These are phyloP conservation scores for Beroe ovata DNA, from an alignment of 37 sponge, comb jelly and placozoan genomes.

Conservation along the genomic window DNA sequence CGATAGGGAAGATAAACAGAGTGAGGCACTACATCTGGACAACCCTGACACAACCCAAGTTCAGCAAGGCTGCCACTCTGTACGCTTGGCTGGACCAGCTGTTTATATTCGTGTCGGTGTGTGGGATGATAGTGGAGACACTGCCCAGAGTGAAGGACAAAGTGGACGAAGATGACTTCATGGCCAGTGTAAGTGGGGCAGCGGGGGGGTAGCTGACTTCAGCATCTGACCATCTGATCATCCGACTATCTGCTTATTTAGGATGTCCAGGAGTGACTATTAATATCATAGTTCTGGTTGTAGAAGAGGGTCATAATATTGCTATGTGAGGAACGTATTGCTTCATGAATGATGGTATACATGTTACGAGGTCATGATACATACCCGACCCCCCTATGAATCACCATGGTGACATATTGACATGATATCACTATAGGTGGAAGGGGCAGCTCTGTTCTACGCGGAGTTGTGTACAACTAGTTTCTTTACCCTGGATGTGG, in stretches of 20 bases:
- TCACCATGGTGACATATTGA: neutral
- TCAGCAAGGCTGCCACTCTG: conserved; percentile 41
- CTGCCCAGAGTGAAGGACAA: conserved; percentile 9
- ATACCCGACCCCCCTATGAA: neutral
- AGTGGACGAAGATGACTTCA: conserved; percentile 5
- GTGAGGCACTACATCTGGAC: conserved; percentile 19
- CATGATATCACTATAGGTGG: too few species aligned
- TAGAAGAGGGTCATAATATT: too few species aligned
- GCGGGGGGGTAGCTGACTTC: too few species aligned
- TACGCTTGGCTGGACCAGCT: conserved; percentile 60
- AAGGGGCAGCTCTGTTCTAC: conserved; percentile 46
- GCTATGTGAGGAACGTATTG: too few species aligned
- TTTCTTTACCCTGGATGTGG: conserved; percentile 56
- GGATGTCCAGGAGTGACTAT: too few species aligned
- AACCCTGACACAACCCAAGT: conserved; percentile 33
- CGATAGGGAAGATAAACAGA: neutral
- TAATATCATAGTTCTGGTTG: too few species aligned
- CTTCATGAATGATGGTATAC: too few species aligned
- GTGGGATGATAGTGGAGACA: conserved; percentile 59
- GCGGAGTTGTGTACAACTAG: conserved; percentile 48
- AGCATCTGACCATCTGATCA: too few species aligned
- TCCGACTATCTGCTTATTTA: too few species aligned
- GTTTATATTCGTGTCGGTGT: conserved; percentile 56
- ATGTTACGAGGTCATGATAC: too few species aligned
- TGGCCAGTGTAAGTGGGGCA: neutral